Conservation (phyloP, 2,888 invertebrate species). For the Drosophila parthenogenetica region DNA sequence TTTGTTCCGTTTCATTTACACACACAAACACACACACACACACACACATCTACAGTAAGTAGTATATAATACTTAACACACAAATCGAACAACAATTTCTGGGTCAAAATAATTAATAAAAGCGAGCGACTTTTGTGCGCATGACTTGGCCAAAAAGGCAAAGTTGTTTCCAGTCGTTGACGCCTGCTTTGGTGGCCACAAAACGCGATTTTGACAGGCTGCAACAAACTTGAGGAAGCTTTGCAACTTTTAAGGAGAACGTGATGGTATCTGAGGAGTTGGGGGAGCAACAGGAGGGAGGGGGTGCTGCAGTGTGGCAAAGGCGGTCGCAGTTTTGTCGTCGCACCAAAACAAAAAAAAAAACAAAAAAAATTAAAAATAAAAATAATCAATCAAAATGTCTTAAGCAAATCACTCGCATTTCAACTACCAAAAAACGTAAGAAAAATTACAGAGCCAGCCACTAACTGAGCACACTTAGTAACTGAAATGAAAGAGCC, state of each 20-base stretch:
- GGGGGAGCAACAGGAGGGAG: neutral
- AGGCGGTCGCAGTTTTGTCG: conserved; percentile 58
- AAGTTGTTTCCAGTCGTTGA: conserved; percentile 14
- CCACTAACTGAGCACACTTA: conserved; percentile 38
- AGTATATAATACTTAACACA: conserved; percentile 55
- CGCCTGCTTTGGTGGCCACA: conserved; percentile 41
- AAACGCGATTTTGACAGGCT: conserved; percentile 32
- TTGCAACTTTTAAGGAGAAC: conserved; percentile 18
- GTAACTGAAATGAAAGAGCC: conserved; percentile 32
- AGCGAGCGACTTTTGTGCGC: conserved; percentile 63
- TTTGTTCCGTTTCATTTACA: conserved; percentile 13
- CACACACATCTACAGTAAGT: conserved; percentile 12
- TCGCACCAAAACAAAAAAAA: conserved; percentile 44
- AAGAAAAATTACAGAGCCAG: conserved; percentile 51
- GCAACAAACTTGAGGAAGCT: conserved; percentile 46
- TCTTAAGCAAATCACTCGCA: conserved; percentile 79
- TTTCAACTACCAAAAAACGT: conserved; percentile 69
- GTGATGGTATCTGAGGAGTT: neutral
- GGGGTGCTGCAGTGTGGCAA: neutral
- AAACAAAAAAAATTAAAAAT: conserved; percentile 18
- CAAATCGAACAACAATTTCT: conserved; percentile 64
- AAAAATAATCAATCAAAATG: conserved; percentile 80
- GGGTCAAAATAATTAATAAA: conserved; percentile 80
- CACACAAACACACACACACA: conserved; percentile 7
- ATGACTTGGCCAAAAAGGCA: conserved; percentile 70